Conservation (phyloP, 2,113 vertebrate species). For the Eurystomus gularis region DNA sequence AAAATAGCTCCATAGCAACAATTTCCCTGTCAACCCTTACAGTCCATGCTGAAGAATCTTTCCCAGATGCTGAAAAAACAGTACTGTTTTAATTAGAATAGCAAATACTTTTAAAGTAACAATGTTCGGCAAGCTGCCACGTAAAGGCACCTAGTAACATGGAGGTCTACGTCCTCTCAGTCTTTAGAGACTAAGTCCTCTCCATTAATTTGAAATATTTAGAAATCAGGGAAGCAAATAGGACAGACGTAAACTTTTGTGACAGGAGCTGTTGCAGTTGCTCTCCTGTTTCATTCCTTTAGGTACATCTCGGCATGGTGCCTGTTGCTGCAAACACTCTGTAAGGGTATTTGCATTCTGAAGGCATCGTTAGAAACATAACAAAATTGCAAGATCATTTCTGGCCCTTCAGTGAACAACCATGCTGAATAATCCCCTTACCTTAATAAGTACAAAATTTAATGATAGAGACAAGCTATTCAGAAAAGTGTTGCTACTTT, state of each 20-base stretch:
- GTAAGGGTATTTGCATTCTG: neutral
- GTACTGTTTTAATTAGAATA: neutral
- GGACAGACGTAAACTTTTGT: neutral
- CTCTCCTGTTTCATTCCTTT: neutral
- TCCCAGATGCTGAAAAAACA: neutral
- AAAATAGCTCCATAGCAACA: constrained; percentile 53
- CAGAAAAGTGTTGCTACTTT: neutral
- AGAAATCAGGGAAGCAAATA: neutral
- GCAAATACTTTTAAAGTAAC: neutral
- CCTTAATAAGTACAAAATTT: neutral
- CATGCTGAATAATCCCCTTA: neutral
- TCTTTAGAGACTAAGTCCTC: neutral
- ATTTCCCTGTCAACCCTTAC: constrained; percentile 6
- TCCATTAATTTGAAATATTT: neutral
- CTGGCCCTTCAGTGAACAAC: neutral
- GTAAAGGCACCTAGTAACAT: neutral
- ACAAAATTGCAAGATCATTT: neutral
- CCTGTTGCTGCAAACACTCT: neutral
- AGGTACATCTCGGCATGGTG: neutral
- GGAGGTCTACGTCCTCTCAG: neutral
- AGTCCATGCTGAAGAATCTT: neutral
- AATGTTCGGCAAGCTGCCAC: neutral
- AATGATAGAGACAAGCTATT: neutral
- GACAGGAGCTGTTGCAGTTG: neutral
- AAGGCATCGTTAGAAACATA: neutral